Conservation (phyloP, 2,888 invertebrate species). For the Drosophila tanythrix region DNA sequence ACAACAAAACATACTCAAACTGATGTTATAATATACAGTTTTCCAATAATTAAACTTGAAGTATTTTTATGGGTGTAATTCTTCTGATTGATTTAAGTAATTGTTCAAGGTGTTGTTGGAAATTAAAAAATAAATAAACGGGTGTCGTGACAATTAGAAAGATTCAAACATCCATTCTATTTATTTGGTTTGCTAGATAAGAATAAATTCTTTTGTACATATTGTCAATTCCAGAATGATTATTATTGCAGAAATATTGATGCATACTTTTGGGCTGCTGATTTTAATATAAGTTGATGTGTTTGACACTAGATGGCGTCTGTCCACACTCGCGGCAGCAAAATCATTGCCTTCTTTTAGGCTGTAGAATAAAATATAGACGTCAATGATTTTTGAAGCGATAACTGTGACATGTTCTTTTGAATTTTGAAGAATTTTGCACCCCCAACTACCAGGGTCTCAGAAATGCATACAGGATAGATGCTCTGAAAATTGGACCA, state of each 20-base stretch:
- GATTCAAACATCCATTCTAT: not conserved
- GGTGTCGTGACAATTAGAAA: not conserved
- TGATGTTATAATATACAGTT: not conserved
- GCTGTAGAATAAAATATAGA: not conserved
- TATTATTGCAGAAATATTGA: not conserved
- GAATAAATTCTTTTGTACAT: not conserved
- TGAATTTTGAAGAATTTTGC: not conserved
- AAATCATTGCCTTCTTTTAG: constrained; percentile 2
- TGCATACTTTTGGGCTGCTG: constrained; percentile 18
- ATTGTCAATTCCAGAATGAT: not conserved
- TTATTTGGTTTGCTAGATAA: not conserved
- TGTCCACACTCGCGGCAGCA: rapidly evolving
- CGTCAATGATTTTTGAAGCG: rapidly evolving
- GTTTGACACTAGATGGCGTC: not conserved
- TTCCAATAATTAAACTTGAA: not conserved
- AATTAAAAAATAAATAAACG: not conserved
- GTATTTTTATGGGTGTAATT: not conserved
- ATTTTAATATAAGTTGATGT: not conserved
- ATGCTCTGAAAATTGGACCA: not conserved
- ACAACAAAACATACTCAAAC: constrained; percentile 33
- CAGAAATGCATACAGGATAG: not conserved
- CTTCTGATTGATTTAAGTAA: not conserved
- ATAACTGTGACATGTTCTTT: not conserved
- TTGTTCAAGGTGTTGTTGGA: not conserved
- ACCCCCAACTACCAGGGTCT: not conserved